Evolutionary conservation across 2,797 vertebrate species (phyloP).

Genomic region (Platalea minor): DNA sequence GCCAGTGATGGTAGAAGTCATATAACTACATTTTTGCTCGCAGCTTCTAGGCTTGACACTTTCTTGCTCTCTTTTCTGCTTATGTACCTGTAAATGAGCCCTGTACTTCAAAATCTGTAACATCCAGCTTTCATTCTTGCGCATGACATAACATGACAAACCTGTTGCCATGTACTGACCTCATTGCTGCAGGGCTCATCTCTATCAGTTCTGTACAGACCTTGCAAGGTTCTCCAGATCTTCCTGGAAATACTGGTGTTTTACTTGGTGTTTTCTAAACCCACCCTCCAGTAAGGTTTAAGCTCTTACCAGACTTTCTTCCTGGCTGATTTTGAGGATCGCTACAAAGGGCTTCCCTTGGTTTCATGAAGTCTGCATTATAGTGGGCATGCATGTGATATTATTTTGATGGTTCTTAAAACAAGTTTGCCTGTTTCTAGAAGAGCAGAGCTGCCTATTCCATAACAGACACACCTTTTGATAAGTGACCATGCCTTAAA

Average conservation of each 20-base stretch:
- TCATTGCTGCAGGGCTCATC: neutral
- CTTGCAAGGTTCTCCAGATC: neutral
- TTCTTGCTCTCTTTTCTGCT: neutral
- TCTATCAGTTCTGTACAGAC: neutral
- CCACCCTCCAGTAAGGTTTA: neutral
- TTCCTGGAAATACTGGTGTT: neutral
- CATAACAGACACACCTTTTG: neutral
- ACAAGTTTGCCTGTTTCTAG: neutral
- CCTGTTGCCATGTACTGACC: neutral
- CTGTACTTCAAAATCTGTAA: neutral
- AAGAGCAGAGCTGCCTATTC: neutral
- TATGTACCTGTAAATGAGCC: neutral
- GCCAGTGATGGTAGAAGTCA: neutral
- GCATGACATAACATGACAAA: neutral
- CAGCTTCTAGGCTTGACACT: neutral
- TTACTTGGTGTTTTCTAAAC: neutral
- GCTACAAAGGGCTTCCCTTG: neutral
- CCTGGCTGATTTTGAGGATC: neutral
- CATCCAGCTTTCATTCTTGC: neutral
- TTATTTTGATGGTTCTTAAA: neutral
- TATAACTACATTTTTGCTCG: neutral
- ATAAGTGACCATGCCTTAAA: neutral
- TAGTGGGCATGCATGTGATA: too few relatives aligned
- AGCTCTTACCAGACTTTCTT: neutral
- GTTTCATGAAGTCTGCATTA: neutral